These are phyloP conservation scores for Neoarius graeffei DNA, from an alignment of 2,113 vertebrate genomes.

Conservation along the genomic window DNA sequence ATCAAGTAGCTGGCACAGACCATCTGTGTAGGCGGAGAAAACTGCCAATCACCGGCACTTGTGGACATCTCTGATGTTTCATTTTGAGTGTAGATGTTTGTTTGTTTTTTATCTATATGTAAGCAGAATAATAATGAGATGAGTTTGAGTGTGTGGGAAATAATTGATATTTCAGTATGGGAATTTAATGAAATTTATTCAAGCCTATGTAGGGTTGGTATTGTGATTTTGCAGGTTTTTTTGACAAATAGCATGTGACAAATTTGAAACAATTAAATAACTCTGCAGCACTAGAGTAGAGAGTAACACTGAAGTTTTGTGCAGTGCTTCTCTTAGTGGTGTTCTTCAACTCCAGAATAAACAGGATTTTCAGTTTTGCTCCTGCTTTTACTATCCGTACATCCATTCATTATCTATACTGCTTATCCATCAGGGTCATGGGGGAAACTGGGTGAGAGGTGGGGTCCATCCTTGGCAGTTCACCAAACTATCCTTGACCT, in stretches of 20 bases:
- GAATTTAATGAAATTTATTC: neutral
- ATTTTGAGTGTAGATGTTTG: neutral
- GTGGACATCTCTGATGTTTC: neutral
- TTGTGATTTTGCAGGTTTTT: neutral
- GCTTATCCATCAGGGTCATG: too few species aligned
- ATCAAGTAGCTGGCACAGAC: too few species aligned
- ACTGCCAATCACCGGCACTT: too few species aligned
- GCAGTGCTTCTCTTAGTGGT: neutral
- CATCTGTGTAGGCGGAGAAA: too few species aligned
- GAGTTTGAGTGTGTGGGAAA: neutral
- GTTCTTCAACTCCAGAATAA: neutral
- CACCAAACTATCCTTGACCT: too few species aligned
- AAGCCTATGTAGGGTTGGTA: neutral
- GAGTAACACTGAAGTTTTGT: constrained; percentile 7
- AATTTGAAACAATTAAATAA: constrained; percentile 33
- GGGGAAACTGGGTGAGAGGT: too few species aligned
- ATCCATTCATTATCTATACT: too few species aligned
- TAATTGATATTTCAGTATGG: neutral
- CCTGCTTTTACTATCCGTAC: neutral
- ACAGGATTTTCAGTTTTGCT: neutral
- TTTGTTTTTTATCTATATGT: neutral
- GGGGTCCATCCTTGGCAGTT: too few species aligned
- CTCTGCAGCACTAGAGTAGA: constrained; percentile 12
- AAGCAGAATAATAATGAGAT: neutral
- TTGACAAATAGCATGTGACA: neutral